Base-by-base conservation (phyloP, 2,888 invertebrate genomes). In the Acanthosepion esculentum region DNA sequence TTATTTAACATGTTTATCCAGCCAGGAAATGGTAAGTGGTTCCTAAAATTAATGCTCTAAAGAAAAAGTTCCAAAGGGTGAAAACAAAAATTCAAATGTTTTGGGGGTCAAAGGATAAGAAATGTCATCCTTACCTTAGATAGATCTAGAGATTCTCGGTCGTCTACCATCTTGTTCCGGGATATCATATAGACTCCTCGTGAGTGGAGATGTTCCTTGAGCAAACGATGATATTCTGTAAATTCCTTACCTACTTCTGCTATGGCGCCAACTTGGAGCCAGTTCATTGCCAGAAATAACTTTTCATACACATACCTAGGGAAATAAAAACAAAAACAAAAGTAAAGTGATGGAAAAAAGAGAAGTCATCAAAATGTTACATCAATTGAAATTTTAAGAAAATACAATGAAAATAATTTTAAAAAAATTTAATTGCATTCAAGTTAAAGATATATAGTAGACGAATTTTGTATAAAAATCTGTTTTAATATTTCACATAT, bases 191-290 rank as follows among this genome's bases (percentile, higher is more conserved):
- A 98, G 96, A 98, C 98, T 59, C 98, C 98, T 95, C 98, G 98
- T 48, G 95, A 97, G 95, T 98, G 98, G 53, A 98, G 97, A 95
- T 98, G 97, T 94, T 98, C 98, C 96, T 98, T 98, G 98, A 98
- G 98, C 94, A 98, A 98, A 0, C 98, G 98, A 95, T 98, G 98
- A 96, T 98, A 98, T 96, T 98, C 98, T 0, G 98, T 98, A 95
- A 98, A 98, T 96, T 98, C 98, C 96, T 98, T 98, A 0, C 98
- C 98, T 96, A 98, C 98, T 97, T 99, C 98, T 0, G 98, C 98
- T 41, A 99, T 97, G 0, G 98, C 98, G 0, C 98, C 98, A 0
- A 99, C 98, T 92, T 98, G 98, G 91, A 97, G 98, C 98, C 98
- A 99, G 48, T 96, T 96, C 96, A 97, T 96, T 6, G 95, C 95